phyloP scores from a whole-genome alignment of 2,113 vertebrate genomes.

The Psilopsiagon aymara region DNA sequence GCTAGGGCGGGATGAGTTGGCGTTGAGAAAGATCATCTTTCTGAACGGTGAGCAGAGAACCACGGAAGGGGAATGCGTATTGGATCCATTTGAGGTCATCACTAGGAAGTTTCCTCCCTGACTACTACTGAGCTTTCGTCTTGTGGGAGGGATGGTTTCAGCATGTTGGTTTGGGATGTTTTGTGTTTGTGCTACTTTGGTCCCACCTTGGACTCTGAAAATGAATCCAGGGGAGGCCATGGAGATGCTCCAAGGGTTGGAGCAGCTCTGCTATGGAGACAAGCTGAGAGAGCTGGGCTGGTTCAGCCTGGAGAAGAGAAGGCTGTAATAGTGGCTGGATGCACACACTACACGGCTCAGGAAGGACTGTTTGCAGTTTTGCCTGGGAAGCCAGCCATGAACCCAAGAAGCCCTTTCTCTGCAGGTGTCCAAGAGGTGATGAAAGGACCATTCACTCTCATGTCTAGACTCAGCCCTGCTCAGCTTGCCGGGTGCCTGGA shows the following conservation, averaged over 20 bases:
- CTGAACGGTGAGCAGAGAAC: not conserved
- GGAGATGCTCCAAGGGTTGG: not conserved
- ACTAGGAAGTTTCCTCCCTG: not conserved
- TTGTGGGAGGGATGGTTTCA: not conserved
- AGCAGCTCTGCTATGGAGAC: not conserved
- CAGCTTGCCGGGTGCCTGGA: not conserved
- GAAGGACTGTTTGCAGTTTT: not conserved
- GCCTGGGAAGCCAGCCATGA: not conserved
- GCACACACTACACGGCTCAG: not conserved
- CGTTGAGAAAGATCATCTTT: constrained; percentile 35
- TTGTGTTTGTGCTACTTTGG: not conserved
- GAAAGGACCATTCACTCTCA: not conserved
- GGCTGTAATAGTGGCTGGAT: not conserved
- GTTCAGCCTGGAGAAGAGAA: not conserved
- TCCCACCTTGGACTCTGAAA: not conserved
- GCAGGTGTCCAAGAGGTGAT: not conserved
- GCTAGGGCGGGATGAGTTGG: constrained; percentile 26
- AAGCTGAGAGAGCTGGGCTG: not conserved
- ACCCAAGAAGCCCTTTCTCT: not conserved
- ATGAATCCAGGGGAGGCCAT: not conserved
- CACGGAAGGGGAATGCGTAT: not conserved
- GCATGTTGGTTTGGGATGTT: not conserved
- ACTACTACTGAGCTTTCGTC: not conserved
- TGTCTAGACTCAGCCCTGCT: not conserved
- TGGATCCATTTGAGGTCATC: not conserved